Evolutionary conservation across 2,113 vertebrate species (phyloP).

Genomic region (Cairina moschata): DNA sequence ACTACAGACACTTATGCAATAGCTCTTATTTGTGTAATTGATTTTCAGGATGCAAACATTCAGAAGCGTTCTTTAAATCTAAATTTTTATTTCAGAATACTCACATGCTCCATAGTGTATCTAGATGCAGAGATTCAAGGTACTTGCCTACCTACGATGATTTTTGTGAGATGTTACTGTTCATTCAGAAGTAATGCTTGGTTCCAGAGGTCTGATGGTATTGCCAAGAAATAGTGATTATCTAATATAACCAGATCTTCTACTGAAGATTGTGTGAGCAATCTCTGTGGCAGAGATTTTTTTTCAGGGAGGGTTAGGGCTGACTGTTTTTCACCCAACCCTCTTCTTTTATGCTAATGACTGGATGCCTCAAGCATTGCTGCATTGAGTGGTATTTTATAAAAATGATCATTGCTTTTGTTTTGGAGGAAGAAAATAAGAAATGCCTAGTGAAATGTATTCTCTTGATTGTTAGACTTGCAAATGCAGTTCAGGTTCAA

Average conservation of each 20-base stretch:
- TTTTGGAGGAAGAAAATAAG: not conserved
- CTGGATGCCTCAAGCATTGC: not conserved
- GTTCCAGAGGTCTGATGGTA: not conserved
- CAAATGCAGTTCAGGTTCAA: not conserved
- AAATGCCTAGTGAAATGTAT: not conserved
- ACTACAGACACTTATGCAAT: not conserved
- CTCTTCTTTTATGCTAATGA: not conserved
- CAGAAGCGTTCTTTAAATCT: not conserved
- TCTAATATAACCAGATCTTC: no score
- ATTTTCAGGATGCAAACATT: not conserved
- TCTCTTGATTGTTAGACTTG: not conserved
- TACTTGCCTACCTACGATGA: not conserved
- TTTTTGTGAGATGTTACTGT: not conserved
- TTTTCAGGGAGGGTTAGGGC: not conserved
- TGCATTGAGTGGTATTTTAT: not conserved
- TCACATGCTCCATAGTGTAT: not conserved
- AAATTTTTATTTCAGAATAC: not conserved
- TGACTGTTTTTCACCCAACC: not conserved
- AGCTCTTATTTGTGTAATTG: not conserved
- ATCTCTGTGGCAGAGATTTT: not conserved
- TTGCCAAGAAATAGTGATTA: not conserved
- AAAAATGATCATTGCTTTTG: not conserved
- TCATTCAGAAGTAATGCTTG: not conserved
- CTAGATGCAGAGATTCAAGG: not conserved
- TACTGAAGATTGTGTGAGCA: not conserved